Evolutionary conservation across 2,888 invertebrate genomes (phyloP), one percentile per base, ranked within the genome.

Genomic region (Caenorhabditis zanzibari): DNA sequence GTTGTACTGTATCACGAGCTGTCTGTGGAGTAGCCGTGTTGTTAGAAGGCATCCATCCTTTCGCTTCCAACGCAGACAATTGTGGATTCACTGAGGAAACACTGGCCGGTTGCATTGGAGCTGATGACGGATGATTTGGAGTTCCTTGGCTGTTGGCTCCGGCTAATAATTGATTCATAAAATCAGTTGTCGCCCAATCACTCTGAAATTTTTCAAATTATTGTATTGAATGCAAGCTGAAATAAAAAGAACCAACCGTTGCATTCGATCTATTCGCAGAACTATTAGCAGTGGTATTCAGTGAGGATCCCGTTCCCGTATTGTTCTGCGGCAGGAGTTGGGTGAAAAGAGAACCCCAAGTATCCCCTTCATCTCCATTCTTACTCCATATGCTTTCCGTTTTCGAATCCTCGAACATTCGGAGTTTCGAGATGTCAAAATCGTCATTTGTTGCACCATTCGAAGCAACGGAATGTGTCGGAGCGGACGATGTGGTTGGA

Each of bases 301-400:
- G 14, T 1, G 56, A 14, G 32, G 64, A 28, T 10, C 4, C 26
- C 10, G 24, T 54, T 26, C 19, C 24, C 24, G 49, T 19, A 49
- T 6, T 19, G 22, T 14, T 54, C 14, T 10, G 35, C 7, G 24
- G 41, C 10, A 79, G 28, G 32, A 81, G 52, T 16, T 56, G 47
- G 19, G 82, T 58, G 69, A 83, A 83, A 41, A 83, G 26, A 16
- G 69, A 58, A 19, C 82, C 82, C 83, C 83, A 83, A 9, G 74
- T 56, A 32, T 24, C 7, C 24, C 59, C 22, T 28, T 72, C 35
- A n/a, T 52, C 32, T 64, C 80, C 19, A 26, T 26, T 47, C 47
- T 72, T 76, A 2, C 79, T 63, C 83, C 83, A 83, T 24, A 83
- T 83, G 12, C 68, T 63, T 4, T 47, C 52, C 4, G 66, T 14